Percentiles rank a stretch among this genome's conserved stretches.
Conservation (phyloP, 2,888 invertebrate species). For the Antheraea assamensis region DNA sequence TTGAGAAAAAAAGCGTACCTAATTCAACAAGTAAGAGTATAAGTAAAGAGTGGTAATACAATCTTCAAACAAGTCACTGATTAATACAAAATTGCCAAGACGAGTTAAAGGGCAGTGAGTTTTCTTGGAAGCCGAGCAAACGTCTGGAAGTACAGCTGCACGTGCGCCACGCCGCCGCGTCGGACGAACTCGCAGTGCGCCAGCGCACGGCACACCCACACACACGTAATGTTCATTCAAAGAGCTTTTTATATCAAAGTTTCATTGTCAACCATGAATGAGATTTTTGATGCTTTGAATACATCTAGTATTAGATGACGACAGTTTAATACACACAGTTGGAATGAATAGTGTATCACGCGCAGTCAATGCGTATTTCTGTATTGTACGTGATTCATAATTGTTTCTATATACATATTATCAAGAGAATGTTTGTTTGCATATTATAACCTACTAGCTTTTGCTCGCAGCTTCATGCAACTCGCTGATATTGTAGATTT, state of each 20-base stretch:
- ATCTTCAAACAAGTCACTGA: slow-evolving; percentile 17
- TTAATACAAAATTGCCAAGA: slow-evolving; percentile 40
- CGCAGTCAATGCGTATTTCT: not conserved
- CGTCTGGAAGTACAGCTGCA: slow-evolving; percentile 35
- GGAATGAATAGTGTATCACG: not conserved
- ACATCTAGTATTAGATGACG: slow-evolving; percentile 11
- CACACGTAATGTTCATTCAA: slow-evolving; percentile 22
- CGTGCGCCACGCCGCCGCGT: not conserved
- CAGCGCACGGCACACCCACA: slow-evolving; percentile 29
- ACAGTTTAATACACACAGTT: slow-evolving; percentile 9
- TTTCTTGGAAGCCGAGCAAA: slow-evolving; percentile 54
- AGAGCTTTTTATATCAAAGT: slow-evolving; percentile 17
- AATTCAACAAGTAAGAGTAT: not conserved
- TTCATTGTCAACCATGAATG: slow-evolving; percentile 11
- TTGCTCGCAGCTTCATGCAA: no score
- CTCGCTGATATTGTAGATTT: no score
- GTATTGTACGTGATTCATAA: not conserved
- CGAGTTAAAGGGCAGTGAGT: slow-evolving; percentile 40
- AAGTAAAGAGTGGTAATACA: not conserved
- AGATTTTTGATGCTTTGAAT: not conserved
- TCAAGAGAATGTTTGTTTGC: no score
- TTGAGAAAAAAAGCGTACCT: not conserved
- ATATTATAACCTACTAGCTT: no score
- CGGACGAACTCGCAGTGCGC: slow-evolving; percentile 28
- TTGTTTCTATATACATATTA: not conserved